A percentile compares a stretch with the other conserved stretches of the same genome.
Evolutionary conservation across 92 coral and sea anemone species (phyloP).

Genomic region (Isaurus tuberculatus): DNA sequence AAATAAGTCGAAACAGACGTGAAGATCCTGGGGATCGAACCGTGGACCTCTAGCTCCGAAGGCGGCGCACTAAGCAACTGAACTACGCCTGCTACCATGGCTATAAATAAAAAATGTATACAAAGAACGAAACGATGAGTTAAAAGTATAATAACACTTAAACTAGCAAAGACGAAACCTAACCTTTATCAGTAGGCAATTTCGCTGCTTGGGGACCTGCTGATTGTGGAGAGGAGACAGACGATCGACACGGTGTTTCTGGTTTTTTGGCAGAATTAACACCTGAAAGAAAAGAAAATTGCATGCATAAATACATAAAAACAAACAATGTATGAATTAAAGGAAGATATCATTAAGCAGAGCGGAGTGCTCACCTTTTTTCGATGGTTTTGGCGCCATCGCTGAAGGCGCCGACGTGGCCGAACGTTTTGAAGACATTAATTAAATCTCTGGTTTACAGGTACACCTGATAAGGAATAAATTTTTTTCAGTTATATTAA

Average conservation of each 20-base stretch:
- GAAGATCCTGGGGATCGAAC: constrained; percentile 11
- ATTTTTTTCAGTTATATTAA: constrained; percentile 24
- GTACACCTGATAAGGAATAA: constrained; percentile 22
- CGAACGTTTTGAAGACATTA: constrained; percentile 42
- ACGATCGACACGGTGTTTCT: constrained; percentile 12
- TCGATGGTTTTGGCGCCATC: constrained; percentile 20
- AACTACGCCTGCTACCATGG: neutral
- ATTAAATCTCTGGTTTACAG: constrained; percentile 22
- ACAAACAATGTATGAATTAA: constrained; percentile 27
- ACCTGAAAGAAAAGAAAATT: constrained; percentile 24
- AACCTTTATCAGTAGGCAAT: neutral
- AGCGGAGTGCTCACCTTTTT: constrained; percentile 31
- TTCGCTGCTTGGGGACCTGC: constrained; percentile 5
- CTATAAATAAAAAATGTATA: neutral
- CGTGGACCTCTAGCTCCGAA: constrained; percentile 2
- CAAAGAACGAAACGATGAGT: neutral
- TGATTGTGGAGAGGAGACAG: constrained; percentile 2
- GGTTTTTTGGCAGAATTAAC: constrained; percentile 28
- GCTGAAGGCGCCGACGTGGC: constrained; percentile 24
- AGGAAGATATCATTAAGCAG: constrained; percentile 29
- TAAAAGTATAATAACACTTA: neutral
- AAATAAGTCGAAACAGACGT: constrained; percentile 6
- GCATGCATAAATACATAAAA: constrained; percentile 30
- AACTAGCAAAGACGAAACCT: neutral
- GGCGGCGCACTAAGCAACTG: neutral